Conservation (phyloP, 2,113 vertebrate genomes). For the Neopipo cinnamomea region DNA sequence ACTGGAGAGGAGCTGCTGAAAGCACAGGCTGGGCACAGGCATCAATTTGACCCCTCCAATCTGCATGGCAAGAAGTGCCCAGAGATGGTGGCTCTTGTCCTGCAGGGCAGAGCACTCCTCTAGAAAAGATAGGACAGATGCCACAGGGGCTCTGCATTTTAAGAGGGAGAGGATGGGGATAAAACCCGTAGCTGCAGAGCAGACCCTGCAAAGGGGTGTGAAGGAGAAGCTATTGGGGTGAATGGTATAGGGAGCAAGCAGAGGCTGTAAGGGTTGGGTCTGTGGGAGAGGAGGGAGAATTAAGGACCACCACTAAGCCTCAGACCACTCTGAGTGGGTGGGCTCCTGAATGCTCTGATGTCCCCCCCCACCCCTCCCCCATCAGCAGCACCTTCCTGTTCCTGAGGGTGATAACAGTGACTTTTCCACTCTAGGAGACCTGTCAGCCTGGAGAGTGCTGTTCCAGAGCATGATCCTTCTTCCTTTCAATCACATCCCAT, state of each 20-base stretch:
- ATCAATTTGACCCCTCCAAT: fast-evolving
- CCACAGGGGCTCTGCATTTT: fast-evolving
- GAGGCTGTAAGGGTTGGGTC: background rate
- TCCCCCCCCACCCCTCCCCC: background rate
- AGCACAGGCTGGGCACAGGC: background rate
- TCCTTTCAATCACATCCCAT: background rate
- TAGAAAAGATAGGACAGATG: background rate
- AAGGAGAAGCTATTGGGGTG: background rate
- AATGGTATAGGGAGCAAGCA: background rate
- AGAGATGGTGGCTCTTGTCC: background rate
- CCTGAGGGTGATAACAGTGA: background rate
- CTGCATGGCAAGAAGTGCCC: background rate
- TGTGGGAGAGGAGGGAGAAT: background rate
- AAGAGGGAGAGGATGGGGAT: background rate
- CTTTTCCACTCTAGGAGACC: background rate
- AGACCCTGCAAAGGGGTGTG: background rate
- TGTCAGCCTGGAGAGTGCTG: background rate
- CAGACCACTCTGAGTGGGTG: background rate
- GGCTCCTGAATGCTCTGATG: background rate
- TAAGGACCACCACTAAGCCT: background rate
- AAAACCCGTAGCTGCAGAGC: background rate
- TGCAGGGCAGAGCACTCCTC: background rate
- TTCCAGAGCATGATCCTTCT: background rate
- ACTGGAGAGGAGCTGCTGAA: background rate
- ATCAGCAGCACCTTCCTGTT: background rate